Evolutionary conservation across 2,113 vertebrate genomes (phyloP), one percentile per base, ranked within the genome.

Genomic region (Mesitornis unicolor): DNA sequence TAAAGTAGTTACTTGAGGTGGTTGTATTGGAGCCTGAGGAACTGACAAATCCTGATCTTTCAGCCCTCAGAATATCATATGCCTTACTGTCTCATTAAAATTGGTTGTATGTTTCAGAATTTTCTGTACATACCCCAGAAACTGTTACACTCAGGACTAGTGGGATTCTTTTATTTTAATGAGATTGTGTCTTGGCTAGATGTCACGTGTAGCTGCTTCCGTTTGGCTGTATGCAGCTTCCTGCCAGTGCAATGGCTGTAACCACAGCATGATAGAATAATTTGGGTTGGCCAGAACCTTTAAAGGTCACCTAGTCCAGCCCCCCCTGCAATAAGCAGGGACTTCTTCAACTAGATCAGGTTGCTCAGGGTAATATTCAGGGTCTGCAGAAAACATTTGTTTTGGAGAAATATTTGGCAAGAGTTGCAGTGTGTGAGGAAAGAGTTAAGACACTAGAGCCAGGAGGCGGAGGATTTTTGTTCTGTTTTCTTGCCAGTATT

Each of bases 191-290:
- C 40, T 69, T 43, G 36, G 12, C 43, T n/a, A 31, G 53, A 7
- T 28, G 51, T 56, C 15, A 19, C 3, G 9, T 54, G 1, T 26
- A 54, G 45, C 19, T 70, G 10, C 31, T 63, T 63, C n/a, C 2
- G 0, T 57, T 4, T 6, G 53, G 36, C 42, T 67, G 9, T 42
- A 8, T n/a, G 50, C 20, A 24, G 24, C 56, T 88, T 64, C 42
- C 28, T 1, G 1, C 33, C 36, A 29, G 14, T 15, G 19, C 0
- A 0, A 18, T 20, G 18, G 45, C 29, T 64, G 42, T 59, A n/a
- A n/a, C n/a, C n/a, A n/a, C n/a, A n/a, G n/a, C n/a, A n/a, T n/a
- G n/a, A 45, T 45, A 45, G 43, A 45, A 45, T 45, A 45, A 19
- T 45, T 45, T 45, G 45, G 45, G 45, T 45, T 45, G 36, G 40